Conservation (phyloP, 2,113 vertebrate genomes). For the Notechis scutatus region DNA sequence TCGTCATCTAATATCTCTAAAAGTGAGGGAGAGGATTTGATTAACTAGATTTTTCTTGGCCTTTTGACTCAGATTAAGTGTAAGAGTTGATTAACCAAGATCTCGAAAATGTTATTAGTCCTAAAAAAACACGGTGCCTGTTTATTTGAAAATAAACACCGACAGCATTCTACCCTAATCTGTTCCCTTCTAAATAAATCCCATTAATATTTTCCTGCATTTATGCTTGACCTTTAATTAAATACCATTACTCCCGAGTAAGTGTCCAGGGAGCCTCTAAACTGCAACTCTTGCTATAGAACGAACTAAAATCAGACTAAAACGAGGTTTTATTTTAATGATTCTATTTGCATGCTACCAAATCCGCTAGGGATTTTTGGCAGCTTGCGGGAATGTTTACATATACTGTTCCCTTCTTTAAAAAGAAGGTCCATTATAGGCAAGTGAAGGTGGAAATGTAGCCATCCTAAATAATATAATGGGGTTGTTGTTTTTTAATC, state of each 20-base stretch:
- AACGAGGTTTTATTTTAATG: background rate
- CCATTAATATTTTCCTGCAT: background rate
- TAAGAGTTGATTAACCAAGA: background rate
- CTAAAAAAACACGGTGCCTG: background rate
- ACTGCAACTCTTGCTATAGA: background rate
- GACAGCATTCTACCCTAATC: background rate
- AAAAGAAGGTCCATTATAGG: background rate
- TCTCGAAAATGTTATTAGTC: background rate
- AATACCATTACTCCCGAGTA: background rate
- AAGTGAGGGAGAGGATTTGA: background rate
- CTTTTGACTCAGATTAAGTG: background rate
- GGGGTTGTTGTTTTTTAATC: background rate
- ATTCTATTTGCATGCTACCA: background rate
- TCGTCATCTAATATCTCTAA: background rate
- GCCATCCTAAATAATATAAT: background rate
- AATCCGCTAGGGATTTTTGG: background rate
- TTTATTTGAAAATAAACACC: fast-evolving
- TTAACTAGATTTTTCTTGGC: background rate
- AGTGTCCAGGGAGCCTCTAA: background rate
- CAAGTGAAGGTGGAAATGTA: background rate
- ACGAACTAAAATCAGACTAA: background rate
- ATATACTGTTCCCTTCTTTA: background rate
- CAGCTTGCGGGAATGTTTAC: background rate
- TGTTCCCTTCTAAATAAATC: background rate
- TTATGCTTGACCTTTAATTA: background rate